Base-by-base conservation (phyloP, 2,888 invertebrate species). In the Amphipoea oculea region DNA sequence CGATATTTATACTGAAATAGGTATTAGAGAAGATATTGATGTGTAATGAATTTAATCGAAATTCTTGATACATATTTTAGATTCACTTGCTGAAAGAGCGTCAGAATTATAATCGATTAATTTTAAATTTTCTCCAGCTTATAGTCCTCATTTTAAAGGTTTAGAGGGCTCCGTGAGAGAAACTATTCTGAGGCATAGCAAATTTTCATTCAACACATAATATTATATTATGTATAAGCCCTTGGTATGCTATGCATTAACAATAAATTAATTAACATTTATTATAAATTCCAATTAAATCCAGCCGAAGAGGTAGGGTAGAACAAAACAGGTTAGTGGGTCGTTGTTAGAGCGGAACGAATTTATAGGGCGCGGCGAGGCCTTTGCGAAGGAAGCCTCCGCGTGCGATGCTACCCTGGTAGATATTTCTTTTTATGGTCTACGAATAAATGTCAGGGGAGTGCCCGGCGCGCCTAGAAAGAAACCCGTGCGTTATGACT, bases 401-500 rank as follows among this genome's bases (percentile, higher is more conserved):
- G 88, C 92, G 86, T 85, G 91, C 92, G 89, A 95, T 96, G 95
- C 90, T 95, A 90, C 94, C 95, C 96, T 96, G 93, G 96, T 96
- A 95, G 94, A 94, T 95, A 95, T 96, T 96, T 96, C 96, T 96
- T 96, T 96, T 96, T 96, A 96, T 96, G 96, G 95, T 94, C 94
- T 94, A 93, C 93, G 95, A 94, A 94, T 95, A 96, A 96, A 96
- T 96, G 96, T 93, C 96, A 96, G 94, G 96, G 96, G 96, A 94
- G 96, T 94, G 96, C 93, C 92, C 91, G 94, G 90, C 94, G 94
- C 95, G 92, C 94, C 94, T 94, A 87, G 87, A 92, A 92, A 86
- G 88, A 91, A 92, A 92, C 87, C 90, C 88, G 90, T 91, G 90
- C 92, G 92, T 93, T 93, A 94, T 92, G 92, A 91, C 93, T 94